Conservation (phyloP, 2,888 invertebrate genomes). For the Altica lythri region DNA sequence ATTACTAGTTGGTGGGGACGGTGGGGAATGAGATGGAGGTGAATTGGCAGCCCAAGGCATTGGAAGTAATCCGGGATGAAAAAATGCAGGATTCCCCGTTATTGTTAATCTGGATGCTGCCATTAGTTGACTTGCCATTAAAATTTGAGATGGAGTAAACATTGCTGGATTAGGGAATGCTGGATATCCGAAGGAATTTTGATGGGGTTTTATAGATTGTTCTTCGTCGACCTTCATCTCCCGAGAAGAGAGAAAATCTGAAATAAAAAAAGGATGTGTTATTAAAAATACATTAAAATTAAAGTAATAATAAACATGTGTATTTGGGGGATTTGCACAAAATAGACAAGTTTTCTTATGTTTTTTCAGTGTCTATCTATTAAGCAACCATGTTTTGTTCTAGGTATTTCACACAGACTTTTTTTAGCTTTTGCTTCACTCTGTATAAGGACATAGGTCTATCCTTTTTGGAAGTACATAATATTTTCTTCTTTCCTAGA, state of each 20-base stretch:
- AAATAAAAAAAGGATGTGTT: slow-evolving; percentile 41
- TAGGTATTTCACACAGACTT: too few relatives aligned
- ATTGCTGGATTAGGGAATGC: slow-evolving; percentile 56
- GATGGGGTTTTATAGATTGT: slow-evolving; percentile 61
- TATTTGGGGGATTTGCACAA: too few relatives aligned
- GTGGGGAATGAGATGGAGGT: slow-evolving; percentile 55
- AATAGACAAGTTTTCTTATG: too few relatives aligned
- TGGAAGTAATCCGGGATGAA: slow-evolving; percentile 66
- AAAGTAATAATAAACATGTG: too few relatives aligned
- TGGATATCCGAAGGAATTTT: slow-evolving; percentile 55
- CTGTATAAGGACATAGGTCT: too few relatives aligned
- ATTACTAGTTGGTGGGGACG: slow-evolving; percentile 58
- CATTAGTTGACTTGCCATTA: slow-evolving; percentile 61
- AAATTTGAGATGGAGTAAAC: slow-evolving; percentile 59
- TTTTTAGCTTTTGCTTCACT: too few relatives aligned
- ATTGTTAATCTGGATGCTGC: slow-evolving; percentile 64
- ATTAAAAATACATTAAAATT: too few relatives aligned
- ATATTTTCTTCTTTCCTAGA: too few relatives aligned
- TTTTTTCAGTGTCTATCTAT: too few relatives aligned
- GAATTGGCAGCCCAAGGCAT: slow-evolving; percentile 59
- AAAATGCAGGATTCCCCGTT: slow-evolving; percentile 64
- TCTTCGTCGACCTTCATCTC: slow-evolving; percentile 62
- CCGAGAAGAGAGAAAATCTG: slow-evolving; percentile 50
- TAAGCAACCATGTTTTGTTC: too few relatives aligned
- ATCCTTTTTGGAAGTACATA: too few relatives aligned